Evolutionary conservation across 2,113 vertebrate species (phyloP).

Genomic region (Aphyosemion australe): DNA sequence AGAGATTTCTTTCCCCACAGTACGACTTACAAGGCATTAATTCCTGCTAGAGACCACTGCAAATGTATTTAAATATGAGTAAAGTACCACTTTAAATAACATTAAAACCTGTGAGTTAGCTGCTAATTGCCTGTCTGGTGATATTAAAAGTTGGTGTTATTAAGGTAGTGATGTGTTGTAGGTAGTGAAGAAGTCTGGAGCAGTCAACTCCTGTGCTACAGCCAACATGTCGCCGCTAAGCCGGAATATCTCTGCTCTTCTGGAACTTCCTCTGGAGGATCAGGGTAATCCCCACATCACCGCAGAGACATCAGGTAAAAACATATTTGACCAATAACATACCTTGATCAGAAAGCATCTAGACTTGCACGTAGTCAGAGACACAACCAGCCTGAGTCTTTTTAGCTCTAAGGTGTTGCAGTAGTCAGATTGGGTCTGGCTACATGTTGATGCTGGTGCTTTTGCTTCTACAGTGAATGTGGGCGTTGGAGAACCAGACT

Average conservation of each 20-base stretch:
- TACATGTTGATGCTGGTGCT: not conserved
- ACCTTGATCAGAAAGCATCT: not conserved
- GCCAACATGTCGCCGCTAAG: conserved; percentile 83
- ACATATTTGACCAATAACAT: fast-evolving
- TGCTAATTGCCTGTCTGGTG: too few species aligned
- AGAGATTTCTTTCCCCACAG: too few species aligned
- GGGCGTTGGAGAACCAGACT: conserved; percentile 95
- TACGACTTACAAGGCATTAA: too few species aligned
- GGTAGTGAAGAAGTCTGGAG: conserved; percentile 78
- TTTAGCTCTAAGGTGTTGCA: not conserved
- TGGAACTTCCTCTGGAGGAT: conserved; percentile 87
- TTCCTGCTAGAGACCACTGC: too few species aligned
- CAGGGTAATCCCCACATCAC: conserved; percentile 87
- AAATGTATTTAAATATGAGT: too few species aligned
- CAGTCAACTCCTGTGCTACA: conserved; percentile 26
- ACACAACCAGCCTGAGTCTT: too few species aligned
- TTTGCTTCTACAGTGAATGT: conserved; percentile 84
- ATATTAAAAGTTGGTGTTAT: too few species aligned
- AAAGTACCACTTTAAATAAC: too few species aligned
- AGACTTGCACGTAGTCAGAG: too few species aligned
- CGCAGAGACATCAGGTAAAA: conserved; percentile 91
- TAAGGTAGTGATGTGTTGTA: conserved; percentile 7
- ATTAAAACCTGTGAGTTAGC: too few species aligned
- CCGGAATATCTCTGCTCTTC: conserved; percentile 87
- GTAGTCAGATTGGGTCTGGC: not conserved